Percentiles rank a stretch among this genome's conserved stretches.
These are phyloP conservation scores for Lithosia quadra DNA, from an alignment of 2,888 invertebrate species.

Conservation along the genomic window DNA sequence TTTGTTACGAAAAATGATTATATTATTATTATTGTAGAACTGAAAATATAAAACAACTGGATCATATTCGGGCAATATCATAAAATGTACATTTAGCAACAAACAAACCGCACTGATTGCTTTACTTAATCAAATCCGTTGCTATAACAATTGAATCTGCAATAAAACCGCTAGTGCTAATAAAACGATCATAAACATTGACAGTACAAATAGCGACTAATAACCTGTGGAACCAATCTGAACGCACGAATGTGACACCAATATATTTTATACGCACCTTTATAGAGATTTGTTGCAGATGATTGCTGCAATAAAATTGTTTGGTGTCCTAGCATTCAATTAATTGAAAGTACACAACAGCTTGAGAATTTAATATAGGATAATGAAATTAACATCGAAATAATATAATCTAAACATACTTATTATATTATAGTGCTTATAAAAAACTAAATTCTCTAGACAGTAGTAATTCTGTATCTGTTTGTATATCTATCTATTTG, in stretches of 20 bases:
- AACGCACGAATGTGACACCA: slow-evolving; percentile 61
- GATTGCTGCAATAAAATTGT: slow-evolving; percentile 82
- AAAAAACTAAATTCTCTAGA: too few species aligned
- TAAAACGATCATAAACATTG: slow-evolving; percentile 84
- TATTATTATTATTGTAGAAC: not conserved
- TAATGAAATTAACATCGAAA: too few species aligned
- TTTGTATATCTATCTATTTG: too few species aligned
- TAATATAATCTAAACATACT: too few species aligned
- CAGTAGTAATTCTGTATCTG: too few species aligned
- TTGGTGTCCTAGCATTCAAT: slow-evolving; percentile 74
- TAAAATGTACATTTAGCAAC: slow-evolving; percentile 65
- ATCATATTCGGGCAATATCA: slow-evolving; percentile 37
- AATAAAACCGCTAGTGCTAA: slow-evolving; percentile 81
- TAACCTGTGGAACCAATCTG: slow-evolving; percentile 80
- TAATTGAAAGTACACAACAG: too few species aligned
- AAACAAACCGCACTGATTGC: slow-evolving; percentile 74
- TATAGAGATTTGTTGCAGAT: slow-evolving; percentile 61
- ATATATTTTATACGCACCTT: slow-evolving; percentile 79
- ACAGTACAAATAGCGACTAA: slow-evolving; percentile 84
- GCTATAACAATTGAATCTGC: slow-evolving; percentile 79
- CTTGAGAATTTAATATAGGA: too few species aligned
- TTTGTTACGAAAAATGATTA: not conserved
- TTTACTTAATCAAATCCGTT: slow-evolving; percentile 83
- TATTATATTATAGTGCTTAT: too few species aligned
- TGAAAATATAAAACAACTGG: not conserved